These are phyloP conservation scores for Sycobia sp. DNA, from an alignment of 1,140 invertebrate species.

Conservation along the genomic window DNA sequence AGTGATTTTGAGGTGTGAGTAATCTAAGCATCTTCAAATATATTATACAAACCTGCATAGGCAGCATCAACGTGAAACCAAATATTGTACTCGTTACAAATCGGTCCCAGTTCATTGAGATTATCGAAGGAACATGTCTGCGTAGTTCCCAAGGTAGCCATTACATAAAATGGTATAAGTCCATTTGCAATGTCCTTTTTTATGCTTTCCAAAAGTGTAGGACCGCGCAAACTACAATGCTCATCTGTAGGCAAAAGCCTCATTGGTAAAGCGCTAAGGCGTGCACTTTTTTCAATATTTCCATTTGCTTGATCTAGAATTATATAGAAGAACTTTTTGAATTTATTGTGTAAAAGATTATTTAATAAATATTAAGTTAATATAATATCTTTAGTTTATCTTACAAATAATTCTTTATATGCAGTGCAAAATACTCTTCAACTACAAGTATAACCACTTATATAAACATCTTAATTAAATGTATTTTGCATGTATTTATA, in stretches of 20 bases:
- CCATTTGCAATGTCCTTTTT: conserved; percentile 75
- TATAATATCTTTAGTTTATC: too few species aligned
- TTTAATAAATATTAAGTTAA: too few species aligned
- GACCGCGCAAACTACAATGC: conserved; percentile 75
- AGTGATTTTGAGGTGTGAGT: too few species aligned
- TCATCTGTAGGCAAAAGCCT: conserved; percentile 77
- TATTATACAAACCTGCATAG: conserved; percentile 70
- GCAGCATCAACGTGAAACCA: conserved; percentile 92
- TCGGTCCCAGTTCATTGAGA: conserved; percentile 77
- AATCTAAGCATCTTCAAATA: too few species aligned
- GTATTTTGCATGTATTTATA: too few species aligned
- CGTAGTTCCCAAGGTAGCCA: conserved; percentile 90
- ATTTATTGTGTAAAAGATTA: too few species aligned
- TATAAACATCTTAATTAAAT: too few species aligned
- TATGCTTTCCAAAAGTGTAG: conserved; percentile 76
- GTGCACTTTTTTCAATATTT: conserved; percentile 86
- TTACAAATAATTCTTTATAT: too few species aligned
- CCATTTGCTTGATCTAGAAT: conserved; percentile 82
- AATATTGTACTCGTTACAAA: conserved; percentile 76
- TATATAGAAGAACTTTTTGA: too few species aligned
- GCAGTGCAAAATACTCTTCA: too few species aligned
- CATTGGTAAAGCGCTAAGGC: conserved; percentile 83
- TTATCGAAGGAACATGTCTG: conserved; percentile 92
- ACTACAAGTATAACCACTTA: too few species aligned
- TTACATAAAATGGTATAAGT: conserved; percentile 79